Evolutionary conservation across 2,113 vertebrate species (phyloP), one percentile per base, ranked within the genome.

Genomic region (Camelus bactrianus): DNA sequence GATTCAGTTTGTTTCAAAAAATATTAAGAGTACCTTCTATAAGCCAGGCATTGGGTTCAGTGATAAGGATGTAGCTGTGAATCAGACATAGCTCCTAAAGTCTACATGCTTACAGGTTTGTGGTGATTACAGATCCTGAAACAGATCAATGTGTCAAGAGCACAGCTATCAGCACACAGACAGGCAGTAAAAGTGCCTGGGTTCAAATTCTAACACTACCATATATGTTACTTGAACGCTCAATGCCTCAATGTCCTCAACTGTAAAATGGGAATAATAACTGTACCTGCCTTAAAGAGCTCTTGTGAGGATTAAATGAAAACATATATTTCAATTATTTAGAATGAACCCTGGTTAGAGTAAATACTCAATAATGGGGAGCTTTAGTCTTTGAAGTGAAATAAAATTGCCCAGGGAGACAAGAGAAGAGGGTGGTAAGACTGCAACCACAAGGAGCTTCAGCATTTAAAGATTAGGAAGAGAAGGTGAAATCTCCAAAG

Each of bases 1-100:
- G 64, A 67, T 69, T 82, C 81, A 54, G 32, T 94, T 94, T 85
- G 60, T 72, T 79, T 82, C 84, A 96, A 54, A 30, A 93, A 69
- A 46, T 81, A 88, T 76, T 87, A 94, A 58, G n/a, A 84, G 19
- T 20, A 72, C 24, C 75, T 86, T 67, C 54, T 70, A 28, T 38
- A 32, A 38, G 13, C 48, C 85, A 94, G 87, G 35, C 14, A 75
- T 24, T 85, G 72, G 11, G 26, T 19, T 52, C 46, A 22, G 15
- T 46, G n/a, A 72, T 46, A 30, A 96, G 28, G 56, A 60, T n/a
- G 58, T 4, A 58, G 42, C 84, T 72, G 52, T 69, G 24, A 94
- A 50, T 65, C 85, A 88, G 9, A 76, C 15, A 89, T 6, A 52
- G 32, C 58, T 91, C 28, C 56, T 82, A 48, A 42, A 87, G 16